Evolutionary conservation across 2,888 invertebrate genomes (phyloP), one percentile per base, ranked within the genome.

Genomic region (Myopa testacea): DNA sequence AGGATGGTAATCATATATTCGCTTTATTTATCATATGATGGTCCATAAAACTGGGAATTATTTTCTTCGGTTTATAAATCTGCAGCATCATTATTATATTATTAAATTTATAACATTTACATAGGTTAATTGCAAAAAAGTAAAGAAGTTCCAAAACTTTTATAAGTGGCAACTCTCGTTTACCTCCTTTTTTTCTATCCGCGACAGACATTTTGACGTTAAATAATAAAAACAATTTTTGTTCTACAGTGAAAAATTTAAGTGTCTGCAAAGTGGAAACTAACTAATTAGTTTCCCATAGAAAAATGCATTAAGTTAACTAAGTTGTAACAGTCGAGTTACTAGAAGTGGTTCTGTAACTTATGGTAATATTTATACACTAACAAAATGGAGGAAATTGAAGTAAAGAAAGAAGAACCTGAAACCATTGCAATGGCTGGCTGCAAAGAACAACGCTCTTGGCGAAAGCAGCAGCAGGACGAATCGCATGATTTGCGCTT

Each of bases 191-290:
- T 8, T 26, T 26, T 26, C 26, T 26, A 26, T 74, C 63, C 50
- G 10, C 63, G 26, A 73, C 60, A 73, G 62, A 73, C 62, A 45
- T 68, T 80, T 78, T 77, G 78, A 80, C 78, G 72, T 65, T 72
- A 80, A 78, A 80, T 80, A 80, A 78, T 80, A 78, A 80, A 80
- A 80, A 80, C 78, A 78, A 78, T 75, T 80, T 80, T 55, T 62
- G n/a, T 67, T 40, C 55, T 40, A 55, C 26, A 69, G 69, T 69
- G 60, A 60, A 75, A 68, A 75, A 34, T 38, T 60, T 62, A 45
- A 67, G 58, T 58, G 67, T 55, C 60, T 68, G 75, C 68, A 50
- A 45, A 34, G 40, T 75, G 69, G 67, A 65, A 67, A 74, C 50
- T 75, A 37, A 73, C 26, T 73, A 58, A 58, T 16, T 55, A 14